Base-by-base conservation (phyloP, 2,888 invertebrate species). In the Zhengitettix transpicula region DNA sequence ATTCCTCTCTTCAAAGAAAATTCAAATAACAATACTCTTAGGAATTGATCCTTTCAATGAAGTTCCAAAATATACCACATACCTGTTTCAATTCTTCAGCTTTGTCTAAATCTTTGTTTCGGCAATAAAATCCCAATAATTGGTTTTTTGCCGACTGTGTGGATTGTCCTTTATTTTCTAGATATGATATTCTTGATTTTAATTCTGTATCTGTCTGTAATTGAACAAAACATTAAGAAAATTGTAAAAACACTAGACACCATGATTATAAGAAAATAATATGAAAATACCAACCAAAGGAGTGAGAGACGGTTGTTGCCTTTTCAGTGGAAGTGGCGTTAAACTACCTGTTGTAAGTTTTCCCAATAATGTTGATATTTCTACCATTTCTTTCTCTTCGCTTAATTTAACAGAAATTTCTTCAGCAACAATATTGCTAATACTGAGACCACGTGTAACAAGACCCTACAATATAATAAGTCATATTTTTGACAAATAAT, bases 331-430 rank as follows among this genome's bases (percentile, higher is more conserved):
- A 28, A 28, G 28, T 42, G 76, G 77, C 61, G 79, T 79, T 58
- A 87, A 73, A 63, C 83, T 83, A 0, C 81, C 75, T 0, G 86
- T 81, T 7, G 83, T 81, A 7, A 89, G 73, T 67, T 82, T 79
- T 0, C 79, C 75, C 10, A 89, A 71, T 17, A 81, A 69, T 65
- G 80, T 78, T 0, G 84, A 82, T 51, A 86, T 74, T 63, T 76
- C 74, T 0, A 81, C 76, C 0, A 84, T 85, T 76, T 87, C 75
- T 62, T 81, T 78, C 52, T 81, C 78, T 0, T 83, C 84, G 8
- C 47, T 47, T 1, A 89, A 70, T 64, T 75, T 78, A 44, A 82
- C 80, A 67, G 85, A 81, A 42, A 89, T 73, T 15, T 72, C 73
- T 66, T 83, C 80, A 0, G 86, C 87, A 53, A 78, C 71, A 2